phyloP scores from a whole-genome alignment of 2,797 vertebrate genomes.

The Amniataba percoides region DNA sequence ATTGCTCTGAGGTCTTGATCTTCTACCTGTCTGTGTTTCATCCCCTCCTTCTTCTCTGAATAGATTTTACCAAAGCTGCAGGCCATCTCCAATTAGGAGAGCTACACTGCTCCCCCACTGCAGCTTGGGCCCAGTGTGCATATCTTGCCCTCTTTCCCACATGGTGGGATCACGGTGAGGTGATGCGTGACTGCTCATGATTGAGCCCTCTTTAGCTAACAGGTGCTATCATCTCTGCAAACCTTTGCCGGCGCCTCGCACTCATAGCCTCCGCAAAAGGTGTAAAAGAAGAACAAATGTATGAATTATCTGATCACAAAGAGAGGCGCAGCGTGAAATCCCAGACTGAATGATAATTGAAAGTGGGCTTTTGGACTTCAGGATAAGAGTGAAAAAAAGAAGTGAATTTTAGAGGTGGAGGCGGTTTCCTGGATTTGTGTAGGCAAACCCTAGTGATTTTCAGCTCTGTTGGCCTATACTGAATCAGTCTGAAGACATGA shows the following conservation, averaged over 20 bases:
- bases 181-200: conserved; percentile 73
- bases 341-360: conserved; percentile 55
- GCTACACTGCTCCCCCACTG: conserved; percentile 3
- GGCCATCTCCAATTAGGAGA: conserved; percentile 52
- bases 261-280: conserved; percentile 37
- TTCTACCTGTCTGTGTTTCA: conserved; percentile 23
- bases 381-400: conserved; percentile 37
- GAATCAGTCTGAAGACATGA: conserved; percentile 43
- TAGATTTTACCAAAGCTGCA: conserved; percentile 35
- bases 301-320: conserved; percentile 69
- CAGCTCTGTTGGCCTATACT: not conserved
- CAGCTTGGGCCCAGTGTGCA: conserved; percentile 41
- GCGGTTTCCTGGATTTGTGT: conserved; percentile 41
- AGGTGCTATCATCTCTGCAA: conserved; percentile 72
- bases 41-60: conserved; percentile 2
- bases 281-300: conserved; percentile 71
- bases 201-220: conserved; percentile 75
- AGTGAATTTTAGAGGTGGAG: conserved; percentile 15
- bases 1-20: conserved; percentile 27
- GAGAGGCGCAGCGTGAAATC: conserved; percentile 59
- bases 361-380: conserved; percentile 47
- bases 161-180: conserved; percentile 51
- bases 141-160: conserved; percentile 53
- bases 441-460: conserved; percentile 41
- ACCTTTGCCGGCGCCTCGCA: conserved; percentile 31